Conservation (phyloP, 2,113 vertebrate genomes). For the Mugil cephalus region DNA sequence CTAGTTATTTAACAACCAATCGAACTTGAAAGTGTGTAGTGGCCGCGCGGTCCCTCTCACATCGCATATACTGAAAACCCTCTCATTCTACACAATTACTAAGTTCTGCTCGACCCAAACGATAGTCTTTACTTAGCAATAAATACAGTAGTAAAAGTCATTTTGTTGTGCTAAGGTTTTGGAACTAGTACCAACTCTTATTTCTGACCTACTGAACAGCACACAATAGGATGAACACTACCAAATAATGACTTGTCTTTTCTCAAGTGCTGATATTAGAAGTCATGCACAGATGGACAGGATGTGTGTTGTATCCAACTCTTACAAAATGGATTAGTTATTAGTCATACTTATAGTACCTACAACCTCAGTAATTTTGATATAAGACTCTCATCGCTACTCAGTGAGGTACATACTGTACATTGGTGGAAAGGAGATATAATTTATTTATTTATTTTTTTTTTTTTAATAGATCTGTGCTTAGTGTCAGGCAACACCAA, state of each 20-base stretch:
- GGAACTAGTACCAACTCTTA: neutral
- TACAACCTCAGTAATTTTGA: neutral
- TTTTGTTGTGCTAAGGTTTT: neutral
- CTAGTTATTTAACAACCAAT: constrained; percentile 85
- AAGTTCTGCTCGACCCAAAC: constrained; percentile 3
- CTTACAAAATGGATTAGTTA: neutral
- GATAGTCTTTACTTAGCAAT: neutral
- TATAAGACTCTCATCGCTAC: neutral
- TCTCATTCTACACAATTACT: constrained; percentile 22
- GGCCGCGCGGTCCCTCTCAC: constrained; percentile 47
- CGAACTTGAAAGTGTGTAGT: constrained; percentile 72
- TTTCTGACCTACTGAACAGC: no score
- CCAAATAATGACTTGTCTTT: no score
- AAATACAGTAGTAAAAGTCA: neutral
- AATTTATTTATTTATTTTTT: no score
- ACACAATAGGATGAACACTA: no score
- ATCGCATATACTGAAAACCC: constrained; percentile 48
- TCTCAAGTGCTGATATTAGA: no score
- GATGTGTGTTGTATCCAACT: neutral
- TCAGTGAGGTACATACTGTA: no score
- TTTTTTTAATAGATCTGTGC: no score
- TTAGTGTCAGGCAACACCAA: neutral
- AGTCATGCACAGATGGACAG: neutral
- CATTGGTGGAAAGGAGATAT: no score
- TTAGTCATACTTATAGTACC: neutral